phyloP scores from a whole-genome alignment of 2,888 invertebrate genomes.

The Melanophora roralis region DNA sequence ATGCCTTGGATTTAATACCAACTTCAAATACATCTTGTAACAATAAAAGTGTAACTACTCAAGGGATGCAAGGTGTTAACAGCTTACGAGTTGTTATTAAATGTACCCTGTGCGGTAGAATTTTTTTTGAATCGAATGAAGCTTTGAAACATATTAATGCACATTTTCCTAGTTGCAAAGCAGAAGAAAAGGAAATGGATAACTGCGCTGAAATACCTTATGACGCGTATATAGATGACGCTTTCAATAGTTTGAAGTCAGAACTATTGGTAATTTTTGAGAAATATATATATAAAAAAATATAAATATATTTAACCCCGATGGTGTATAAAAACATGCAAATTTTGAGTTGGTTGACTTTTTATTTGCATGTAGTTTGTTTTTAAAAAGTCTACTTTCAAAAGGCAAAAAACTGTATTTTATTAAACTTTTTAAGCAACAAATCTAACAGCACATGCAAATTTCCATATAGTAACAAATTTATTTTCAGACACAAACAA shows the following conservation, averaged over 20 bases:
- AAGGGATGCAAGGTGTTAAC: constrained; percentile 57
- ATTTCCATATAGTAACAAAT: too few species aligned
- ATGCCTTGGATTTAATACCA: constrained; percentile 74
- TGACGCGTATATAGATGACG: constrained; percentile 66
- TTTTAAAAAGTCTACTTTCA: too few species aligned
- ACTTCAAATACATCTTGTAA: constrained; percentile 49
- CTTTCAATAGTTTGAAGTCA: constrained; percentile 60
- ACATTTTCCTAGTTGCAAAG: constrained; percentile 65
- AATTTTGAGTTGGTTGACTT: too few species aligned
- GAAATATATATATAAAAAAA: too few species aligned
- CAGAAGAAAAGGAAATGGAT: constrained; percentile 63
- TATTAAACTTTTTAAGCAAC: too few species aligned
- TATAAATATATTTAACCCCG: too few species aligned
- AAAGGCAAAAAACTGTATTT: too few species aligned
- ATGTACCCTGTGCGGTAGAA: constrained; percentile 73
- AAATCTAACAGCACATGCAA: not conserved
- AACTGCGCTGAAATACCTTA: constrained; percentile 66
- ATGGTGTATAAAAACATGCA: too few species aligned
- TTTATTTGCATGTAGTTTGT: too few species aligned
- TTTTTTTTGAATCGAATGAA: constrained; percentile 69
- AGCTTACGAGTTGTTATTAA: constrained; percentile 71
- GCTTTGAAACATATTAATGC: constrained; percentile 69
- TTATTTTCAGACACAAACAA: constrained; percentile 18
- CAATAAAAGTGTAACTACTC: constrained; percentile 47
- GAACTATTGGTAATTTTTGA: too few species aligned